phyloP scores from a whole-genome alignment of 2,888 invertebrate genomes.

The Pachydiplax longipennis region DNA sequence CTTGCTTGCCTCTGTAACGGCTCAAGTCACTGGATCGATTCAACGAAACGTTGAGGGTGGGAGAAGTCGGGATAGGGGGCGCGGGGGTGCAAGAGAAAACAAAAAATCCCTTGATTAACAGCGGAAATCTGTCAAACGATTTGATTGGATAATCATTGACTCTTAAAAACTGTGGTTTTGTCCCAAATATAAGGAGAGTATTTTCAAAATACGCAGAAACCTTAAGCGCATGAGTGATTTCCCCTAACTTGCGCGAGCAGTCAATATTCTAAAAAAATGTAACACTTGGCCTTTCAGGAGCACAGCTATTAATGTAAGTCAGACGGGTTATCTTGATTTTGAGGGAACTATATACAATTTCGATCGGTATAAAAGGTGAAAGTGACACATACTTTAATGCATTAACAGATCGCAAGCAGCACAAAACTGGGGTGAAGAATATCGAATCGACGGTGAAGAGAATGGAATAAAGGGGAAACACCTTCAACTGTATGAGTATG shows the following conservation, averaged over 20 bases:
- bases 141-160: too few relatives aligned
- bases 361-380: neutral
- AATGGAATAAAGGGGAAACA: neutral
- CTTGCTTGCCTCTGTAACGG: neutral
- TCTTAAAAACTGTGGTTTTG: too few relatives aligned
- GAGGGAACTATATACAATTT: too few relatives aligned
- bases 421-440: neutral
- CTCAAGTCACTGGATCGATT: conserved; percentile 31
- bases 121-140: neutral
- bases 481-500: neutral
- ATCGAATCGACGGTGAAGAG: neutral
- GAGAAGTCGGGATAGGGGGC: neutral
- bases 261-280: too few relatives aligned
- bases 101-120: neutral
- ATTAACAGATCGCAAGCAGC: neutral
- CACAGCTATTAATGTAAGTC: too few relatives aligned
- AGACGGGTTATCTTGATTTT: too few relatives aligned
- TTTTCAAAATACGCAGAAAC: too few relatives aligned
- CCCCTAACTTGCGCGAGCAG: too few relatives aligned
- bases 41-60: conserved; percentile 27
- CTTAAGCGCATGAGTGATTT: too few relatives aligned
- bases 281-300: too few relatives aligned
- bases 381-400: neutral
- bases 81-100: neutral
- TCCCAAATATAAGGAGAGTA: too few relatives aligned